phyloP scores from a whole-genome alignment of 2,888 invertebrate genomes.

The Drosophila nr. fundita region DNA sequence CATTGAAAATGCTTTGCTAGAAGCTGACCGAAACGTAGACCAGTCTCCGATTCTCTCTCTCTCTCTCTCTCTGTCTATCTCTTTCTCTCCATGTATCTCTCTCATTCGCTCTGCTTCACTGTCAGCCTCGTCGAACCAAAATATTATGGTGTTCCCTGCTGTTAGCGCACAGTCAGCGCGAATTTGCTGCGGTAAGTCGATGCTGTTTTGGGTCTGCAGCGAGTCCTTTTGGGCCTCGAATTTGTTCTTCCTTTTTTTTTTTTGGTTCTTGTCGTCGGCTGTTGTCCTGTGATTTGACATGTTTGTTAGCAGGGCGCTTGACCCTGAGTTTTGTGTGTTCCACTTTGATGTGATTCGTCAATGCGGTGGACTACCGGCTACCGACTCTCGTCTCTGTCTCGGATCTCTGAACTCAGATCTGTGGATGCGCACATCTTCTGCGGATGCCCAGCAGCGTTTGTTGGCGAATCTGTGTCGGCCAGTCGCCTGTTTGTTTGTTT shows the following conservation, averaged over 20 bases:
- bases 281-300: slow-evolving; percentile 71
- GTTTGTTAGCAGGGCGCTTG: slow-evolving; percentile 74
- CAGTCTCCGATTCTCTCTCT: neutral
- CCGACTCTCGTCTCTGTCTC: slow-evolving; percentile 38
- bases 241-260: neutral
- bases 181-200: slow-evolving; percentile 82
- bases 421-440: slow-evolving; percentile 18
- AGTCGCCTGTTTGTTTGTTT: slow-evolving; percentile 35
- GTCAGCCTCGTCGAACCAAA: slow-evolving; percentile 71
- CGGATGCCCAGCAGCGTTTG: slow-evolving; percentile 75
- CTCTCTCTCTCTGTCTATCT: neutral
- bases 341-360: slow-evolving; percentile 83
- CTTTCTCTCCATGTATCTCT: slow-evolving; percentile 1
- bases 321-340: slow-evolving; percentile 66
- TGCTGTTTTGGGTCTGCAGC: slow-evolving; percentile 58
- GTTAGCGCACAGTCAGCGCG: slow-evolving; percentile 74
- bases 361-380: slow-evolving; percentile 81
- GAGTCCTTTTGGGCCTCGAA: slow-evolving; percentile 8
- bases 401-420: slow-evolving; percentile 10
- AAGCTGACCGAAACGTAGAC: slow-evolving; percentile 19
- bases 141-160: slow-evolving; percentile 82
- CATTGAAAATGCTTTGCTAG: slow-evolving; percentile 53
- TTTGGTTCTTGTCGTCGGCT: slow-evolving; percentile 66
- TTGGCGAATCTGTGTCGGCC: slow-evolving; percentile 71
- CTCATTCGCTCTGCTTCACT: neutral